Evolutionary conservation across 2,888 invertebrate genomes (phyloP).

Genomic region (Polyploca ridens): DNA sequence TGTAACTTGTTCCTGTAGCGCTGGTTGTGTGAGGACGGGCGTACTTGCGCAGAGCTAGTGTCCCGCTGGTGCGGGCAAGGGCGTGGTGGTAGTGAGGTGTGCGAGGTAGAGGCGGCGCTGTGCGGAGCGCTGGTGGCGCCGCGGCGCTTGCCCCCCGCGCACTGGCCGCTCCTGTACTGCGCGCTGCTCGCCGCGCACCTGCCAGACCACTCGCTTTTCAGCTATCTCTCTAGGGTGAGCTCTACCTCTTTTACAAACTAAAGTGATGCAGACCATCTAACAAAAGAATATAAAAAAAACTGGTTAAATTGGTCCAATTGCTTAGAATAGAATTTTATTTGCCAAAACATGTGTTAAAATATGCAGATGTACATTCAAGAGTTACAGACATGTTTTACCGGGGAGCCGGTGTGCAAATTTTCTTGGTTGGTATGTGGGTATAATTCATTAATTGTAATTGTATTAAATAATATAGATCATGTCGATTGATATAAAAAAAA

Average conservation of each 20-base stretch:
- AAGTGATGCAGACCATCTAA: too few relatives aligned
- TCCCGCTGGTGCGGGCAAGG: slow-evolving; percentile 38
- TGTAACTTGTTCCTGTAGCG: slow-evolving; percentile 39
- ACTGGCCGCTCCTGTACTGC: slow-evolving; percentile 52
- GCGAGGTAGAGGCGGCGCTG: slow-evolving; percentile 46
- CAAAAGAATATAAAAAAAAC: too few relatives aligned
- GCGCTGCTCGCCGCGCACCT: slow-evolving; percentile 48
- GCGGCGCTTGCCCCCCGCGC: slow-evolving; percentile 31
- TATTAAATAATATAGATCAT: too few relatives aligned
- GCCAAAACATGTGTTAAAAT: too few relatives aligned
- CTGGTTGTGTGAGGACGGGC: slow-evolving; percentile 55
- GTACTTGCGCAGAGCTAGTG: slow-evolving; percentile 41
- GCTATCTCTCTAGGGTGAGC: slow-evolving; percentile 68
- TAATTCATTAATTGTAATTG: too few relatives aligned
- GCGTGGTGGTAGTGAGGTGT: slow-evolving; percentile 20
- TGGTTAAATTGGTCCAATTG: too few relatives aligned
- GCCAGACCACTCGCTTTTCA: slow-evolving; percentile 60
- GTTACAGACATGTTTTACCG: too few relatives aligned
- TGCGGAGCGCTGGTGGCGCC: slow-evolving; percentile 57
- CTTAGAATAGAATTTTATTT: too few relatives aligned
- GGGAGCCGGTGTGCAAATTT: too few relatives aligned
- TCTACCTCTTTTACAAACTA: not conserved
- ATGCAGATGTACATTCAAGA: too few relatives aligned
- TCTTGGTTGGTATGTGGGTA: too few relatives aligned
- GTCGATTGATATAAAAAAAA: too few relatives aligned